A percentile compares a stretch with the other conserved stretches of the same genome.
phyloP scores from a whole-genome alignment of 1,140 invertebrate genomes.

The Pentalonia nigronervosa region DNA sequence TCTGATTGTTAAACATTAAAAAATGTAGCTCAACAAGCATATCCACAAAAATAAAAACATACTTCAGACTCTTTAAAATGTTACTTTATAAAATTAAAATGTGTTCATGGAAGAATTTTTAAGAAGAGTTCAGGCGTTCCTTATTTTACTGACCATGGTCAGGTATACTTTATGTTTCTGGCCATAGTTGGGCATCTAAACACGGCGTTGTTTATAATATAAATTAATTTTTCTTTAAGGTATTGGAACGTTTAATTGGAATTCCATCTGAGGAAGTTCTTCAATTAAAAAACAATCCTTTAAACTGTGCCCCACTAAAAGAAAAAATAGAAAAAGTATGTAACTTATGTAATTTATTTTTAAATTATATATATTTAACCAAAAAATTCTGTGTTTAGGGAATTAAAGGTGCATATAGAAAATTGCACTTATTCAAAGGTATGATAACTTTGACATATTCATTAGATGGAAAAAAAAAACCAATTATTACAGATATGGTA shows the following conservation, averaged over 20 bases:
- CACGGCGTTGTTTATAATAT: not conserved
- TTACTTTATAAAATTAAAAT: not conserved
- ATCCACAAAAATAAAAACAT: not conserved
- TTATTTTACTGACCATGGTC: no score
- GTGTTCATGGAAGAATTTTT: not conserved
- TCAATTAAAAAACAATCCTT: conserved; percentile 21
- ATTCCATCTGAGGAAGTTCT: conserved; percentile 32
- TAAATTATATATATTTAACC: not conserved
- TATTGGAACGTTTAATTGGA: conserved; percentile 49
- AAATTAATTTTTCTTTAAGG: not conserved
- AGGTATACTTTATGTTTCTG: no score
- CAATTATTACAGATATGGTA: conserved; percentile 22
- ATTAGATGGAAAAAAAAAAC: conserved; percentile 12
- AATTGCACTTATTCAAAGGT: conserved; percentile 44
- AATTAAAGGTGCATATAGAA: conserved; percentile 47
- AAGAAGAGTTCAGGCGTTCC: not conserved
- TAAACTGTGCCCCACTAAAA: conserved; percentile 9
- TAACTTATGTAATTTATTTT: not conserved
- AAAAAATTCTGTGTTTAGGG: conserved; percentile 11
- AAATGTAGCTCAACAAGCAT: not conserved
- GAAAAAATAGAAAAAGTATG: conserved; percentile 55
- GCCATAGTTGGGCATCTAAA: no score
- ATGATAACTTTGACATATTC: conserved; percentile 29
- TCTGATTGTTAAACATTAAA: not conserved
- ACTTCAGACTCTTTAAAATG: not conserved